These are phyloP conservation scores for Squalus acanthias DNA, from an alignment of 2,797 vertebrate species.

Conservation along the genomic window DNA sequence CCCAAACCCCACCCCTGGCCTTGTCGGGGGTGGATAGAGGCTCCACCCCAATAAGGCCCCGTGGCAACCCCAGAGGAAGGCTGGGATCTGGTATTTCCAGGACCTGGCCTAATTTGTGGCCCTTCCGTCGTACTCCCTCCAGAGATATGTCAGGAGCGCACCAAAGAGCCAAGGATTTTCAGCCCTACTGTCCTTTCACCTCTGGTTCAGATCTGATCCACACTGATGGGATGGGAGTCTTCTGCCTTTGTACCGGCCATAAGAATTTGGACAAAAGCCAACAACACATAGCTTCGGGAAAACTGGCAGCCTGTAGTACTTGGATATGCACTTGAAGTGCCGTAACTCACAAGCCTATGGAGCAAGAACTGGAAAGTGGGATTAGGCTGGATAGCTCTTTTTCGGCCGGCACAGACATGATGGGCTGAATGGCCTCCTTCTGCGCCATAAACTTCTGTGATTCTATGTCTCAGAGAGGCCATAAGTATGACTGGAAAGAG, in stretches of 20 bases:
- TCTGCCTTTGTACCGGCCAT: not conserved
- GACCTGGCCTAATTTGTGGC: too few species aligned
- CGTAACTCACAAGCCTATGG: too few species aligned
- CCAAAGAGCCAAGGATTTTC: not conserved
- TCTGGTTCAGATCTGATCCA: not conserved
- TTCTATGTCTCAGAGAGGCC: not conserved
- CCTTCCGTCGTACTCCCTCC: not conserved
- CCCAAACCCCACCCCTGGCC: too few species aligned
- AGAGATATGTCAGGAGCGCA: not conserved
- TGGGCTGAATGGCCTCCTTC: too few species aligned
- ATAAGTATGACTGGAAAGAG: not conserved
- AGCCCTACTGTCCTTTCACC: too few species aligned
- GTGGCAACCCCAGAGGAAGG: not conserved
- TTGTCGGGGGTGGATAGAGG: too few species aligned
- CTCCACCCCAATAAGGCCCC: too few species aligned
- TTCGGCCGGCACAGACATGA: too few species aligned
- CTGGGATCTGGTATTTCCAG: not conserved
- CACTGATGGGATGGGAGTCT: not conserved
- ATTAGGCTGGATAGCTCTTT: too few species aligned
- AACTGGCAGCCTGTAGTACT: not conserved
- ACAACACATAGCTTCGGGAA: not conserved
- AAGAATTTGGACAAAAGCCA: not conserved
- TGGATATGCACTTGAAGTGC: too few species aligned
- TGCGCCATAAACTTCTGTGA: too few species aligned
- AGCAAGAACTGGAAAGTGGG: too few species aligned